Conservation (phyloP, 2,797 vertebrate species). For the Tapirus indicus region DNA sequence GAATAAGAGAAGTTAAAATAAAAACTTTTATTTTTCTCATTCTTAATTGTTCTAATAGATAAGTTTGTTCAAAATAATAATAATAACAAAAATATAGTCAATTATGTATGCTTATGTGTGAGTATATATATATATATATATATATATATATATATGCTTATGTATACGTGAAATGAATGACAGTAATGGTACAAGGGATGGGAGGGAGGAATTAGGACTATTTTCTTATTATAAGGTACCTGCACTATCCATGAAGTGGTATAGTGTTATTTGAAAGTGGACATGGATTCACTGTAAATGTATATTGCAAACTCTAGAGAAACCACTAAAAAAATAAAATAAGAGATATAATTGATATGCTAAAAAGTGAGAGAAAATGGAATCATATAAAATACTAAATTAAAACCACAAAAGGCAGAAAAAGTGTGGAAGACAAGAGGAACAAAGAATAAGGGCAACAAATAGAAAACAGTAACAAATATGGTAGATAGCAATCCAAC, state of each 20-base stretch:
- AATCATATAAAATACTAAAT: not conserved
- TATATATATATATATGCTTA: not conserved
- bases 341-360: not conserved
- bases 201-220: not conserved
- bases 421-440: not conserved
- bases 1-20: not conserved
- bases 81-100: not conserved
- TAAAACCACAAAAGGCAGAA: slow-evolving; percentile 28
- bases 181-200: not conserved
- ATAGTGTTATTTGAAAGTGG: not conserved
- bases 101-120: not conserved
- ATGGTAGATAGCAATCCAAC: not conserved
- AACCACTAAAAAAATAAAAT: not conserved
- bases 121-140: not conserved
- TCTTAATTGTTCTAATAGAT: not conserved
- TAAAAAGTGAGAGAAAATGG: slow-evolving; percentile 32
- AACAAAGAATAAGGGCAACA: not conserved
- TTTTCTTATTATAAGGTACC: not conserved
- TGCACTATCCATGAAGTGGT: not conserved
- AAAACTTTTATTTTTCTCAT: not conserved
- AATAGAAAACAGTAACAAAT: not conserved
- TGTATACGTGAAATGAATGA: not conserved
- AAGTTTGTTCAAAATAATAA: slow-evolving; percentile 13
- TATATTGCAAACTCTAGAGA: not conserved
- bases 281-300: not conserved